These are phyloP conservation scores for Philopotamus ludificatus DNA, from an alignment of 1,140 invertebrate genomes.

Conservation along the genomic window DNA sequence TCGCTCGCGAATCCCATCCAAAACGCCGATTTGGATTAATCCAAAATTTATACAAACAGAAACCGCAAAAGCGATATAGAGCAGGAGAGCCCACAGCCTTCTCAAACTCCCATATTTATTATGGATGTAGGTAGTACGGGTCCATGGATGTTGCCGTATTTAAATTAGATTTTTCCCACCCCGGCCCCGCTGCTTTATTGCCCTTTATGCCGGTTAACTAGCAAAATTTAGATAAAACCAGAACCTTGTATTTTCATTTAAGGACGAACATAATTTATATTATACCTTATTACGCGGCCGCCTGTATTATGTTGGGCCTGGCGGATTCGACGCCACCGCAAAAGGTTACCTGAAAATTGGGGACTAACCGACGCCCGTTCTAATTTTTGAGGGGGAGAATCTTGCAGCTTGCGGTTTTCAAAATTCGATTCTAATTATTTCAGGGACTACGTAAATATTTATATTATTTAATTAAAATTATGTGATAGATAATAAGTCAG, in stretches of 20 bases:
- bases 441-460: too few relatives aligned
- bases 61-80: background rate
- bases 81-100: background rate
- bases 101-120: conserved; percentile 6
- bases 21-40: background rate
- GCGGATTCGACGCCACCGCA: background rate
- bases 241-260: conserved; percentile 7
- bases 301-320: background rate
- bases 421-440: too few relatives aligned
- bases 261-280: conserved; percentile 12
- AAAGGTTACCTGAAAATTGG: background rate
- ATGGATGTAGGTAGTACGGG: background rate
- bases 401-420: too few relatives aligned
- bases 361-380: too few relatives aligned
- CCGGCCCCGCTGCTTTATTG: conserved; percentile 3
- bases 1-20: background rate
- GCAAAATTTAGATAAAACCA: conserved; percentile 21
- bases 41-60: conserved; percentile 1
- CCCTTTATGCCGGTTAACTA: conserved; percentile 22
- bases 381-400: too few relatives aligned
- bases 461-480: too few relatives aligned
- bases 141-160: conserved; percentile 7
- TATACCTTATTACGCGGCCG: background rate
- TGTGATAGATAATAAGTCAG: too few relatives aligned
- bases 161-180: conserved; percentile 12